Conservation (phyloP, 2,797 vertebrate species). For the Sebastolobus altivelis region DNA sequence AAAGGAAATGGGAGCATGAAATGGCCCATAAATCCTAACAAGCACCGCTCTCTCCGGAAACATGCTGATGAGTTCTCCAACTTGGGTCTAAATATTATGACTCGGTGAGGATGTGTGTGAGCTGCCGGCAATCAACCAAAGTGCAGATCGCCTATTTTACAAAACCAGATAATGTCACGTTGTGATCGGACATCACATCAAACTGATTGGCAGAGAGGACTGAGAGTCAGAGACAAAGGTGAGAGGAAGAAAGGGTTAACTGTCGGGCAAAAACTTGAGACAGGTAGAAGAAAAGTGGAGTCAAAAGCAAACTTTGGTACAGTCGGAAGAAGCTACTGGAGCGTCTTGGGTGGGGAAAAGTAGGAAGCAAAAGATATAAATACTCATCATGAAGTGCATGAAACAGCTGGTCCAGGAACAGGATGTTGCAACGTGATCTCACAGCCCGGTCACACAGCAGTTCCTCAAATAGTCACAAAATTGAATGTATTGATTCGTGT, state of each 20-base stretch:
- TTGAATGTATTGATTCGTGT: too few species aligned
- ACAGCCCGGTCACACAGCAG: too few species aligned
- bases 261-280: not conserved
- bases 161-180: slow-evolving; percentile 25
- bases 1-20: slow-evolving; percentile 79
- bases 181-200: slow-evolving; percentile 29
- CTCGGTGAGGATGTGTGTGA: slow-evolving; percentile 38
- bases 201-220: slow-evolving; percentile 19
- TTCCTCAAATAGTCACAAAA: too few species aligned
- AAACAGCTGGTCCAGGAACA: too few species aligned
- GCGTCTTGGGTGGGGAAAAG: not conserved
- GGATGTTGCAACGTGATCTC: too few species aligned
- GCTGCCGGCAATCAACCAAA: slow-evolving; percentile 51
- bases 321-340: not conserved
- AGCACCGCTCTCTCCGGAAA: slow-evolving; percentile 71
- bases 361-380: too few species aligned
- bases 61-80: slow-evolving; percentile 72
- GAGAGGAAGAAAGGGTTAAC: not conserved
- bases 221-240: not conserved
- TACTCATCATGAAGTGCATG: too few species aligned
- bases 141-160: slow-evolving; percentile 57
- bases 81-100: slow-evolving; percentile 75
- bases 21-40: slow-evolving; percentile 74
- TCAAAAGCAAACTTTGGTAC: not conserved
- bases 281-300: not conserved